Base-by-base conservation (phyloP, 2,797 vertebrate species). In the Oreortyx pictus region DNA sequence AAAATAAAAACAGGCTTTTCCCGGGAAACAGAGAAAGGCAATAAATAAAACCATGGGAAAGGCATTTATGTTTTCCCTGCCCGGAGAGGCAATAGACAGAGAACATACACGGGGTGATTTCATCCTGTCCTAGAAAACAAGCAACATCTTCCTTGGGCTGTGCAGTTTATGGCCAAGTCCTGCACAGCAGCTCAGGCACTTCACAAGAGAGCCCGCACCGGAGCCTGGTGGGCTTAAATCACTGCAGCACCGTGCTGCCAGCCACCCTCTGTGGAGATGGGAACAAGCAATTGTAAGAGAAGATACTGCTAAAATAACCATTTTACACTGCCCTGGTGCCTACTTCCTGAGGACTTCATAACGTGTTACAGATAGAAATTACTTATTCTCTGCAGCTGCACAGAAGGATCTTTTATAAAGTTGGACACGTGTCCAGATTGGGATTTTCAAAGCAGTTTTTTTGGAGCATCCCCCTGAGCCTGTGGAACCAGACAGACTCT, bases 41-140 rank as follows among this genome's bases (percentile, higher is more conserved):
- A 68, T 91, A 92, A 90, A 92, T 92, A 72, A 95, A 87, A 64
- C 1, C n/a, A 56, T 80, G 65, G 81, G 91, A 62, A 72, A 84
- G 75, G 91, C 8, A 3, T 64, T 93, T 74, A 35, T 84, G 47
- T 71, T 88, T 92, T 94, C 47, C 25, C 41, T 78, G 85, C 47
- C 29, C 70, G 25, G 37, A 85, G 70, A 70, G 47, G 80, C n/a
- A 31, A 44, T 60, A 81, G 79, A 41, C 18, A 27, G 82, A 79
- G 82, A 87, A 64, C 31, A 2, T 22, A 37, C n/a, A 27, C 0
- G 6, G 74, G 57, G 67, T 54, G 90, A 83, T 83, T 92, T 86
- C 66, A 27, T 65, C 68, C 65, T 66, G 67, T 72, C 75, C 85
- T 88, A 71, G 68, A 56, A 87, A 89, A 81, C 50, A 60, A 62